These are phyloP conservation scores for Diplolepis rosae DNA, from an alignment of 2,888 invertebrate species.

Conservation along the genomic window DNA sequence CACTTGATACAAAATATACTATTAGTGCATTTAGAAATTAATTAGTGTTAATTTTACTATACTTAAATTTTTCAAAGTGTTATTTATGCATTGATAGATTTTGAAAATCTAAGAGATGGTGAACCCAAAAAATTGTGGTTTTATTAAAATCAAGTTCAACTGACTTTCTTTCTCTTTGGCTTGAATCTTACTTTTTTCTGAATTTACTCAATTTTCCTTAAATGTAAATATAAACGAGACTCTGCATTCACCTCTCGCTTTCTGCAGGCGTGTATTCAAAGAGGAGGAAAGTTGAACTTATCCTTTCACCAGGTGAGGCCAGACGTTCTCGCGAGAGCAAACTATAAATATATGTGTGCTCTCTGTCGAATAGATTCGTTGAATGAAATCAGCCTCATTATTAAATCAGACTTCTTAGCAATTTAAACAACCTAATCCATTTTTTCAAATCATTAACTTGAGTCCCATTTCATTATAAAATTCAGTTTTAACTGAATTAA, in stretches of 20 bases:
- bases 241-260: not conserved
- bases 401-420: not conserved
- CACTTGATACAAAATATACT: not conserved
- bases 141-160: not conserved
- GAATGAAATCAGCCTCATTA: slow-evolving; percentile 3
- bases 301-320: slow-evolving; percentile 28
- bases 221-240: not conserved
- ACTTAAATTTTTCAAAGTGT: too few species aligned
- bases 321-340: slow-evolving; percentile 17
- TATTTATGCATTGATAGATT: not conserved
- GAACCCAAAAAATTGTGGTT: not conserved
- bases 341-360: slow-evolving; percentile 18
- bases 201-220: not conserved
- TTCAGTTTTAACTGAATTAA: too few species aligned
- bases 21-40: not conserved
- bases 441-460: too few species aligned
- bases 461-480: too few species aligned
- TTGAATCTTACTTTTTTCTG: not conserved
- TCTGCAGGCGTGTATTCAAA: not conserved
- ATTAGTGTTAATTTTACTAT: too few species aligned
- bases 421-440: too few species aligned
- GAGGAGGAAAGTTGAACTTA: slow-evolving; percentile 19
- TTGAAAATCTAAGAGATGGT: not conserved
- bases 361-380: not conserved
- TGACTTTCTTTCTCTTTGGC: not conserved